A percentile compares a stretch with the other conserved stretches of the same genome.
Evolutionary conservation across 2,797 vertebrate species (phyloP).

Genomic region (Micropoecilia bifurca): DNA sequence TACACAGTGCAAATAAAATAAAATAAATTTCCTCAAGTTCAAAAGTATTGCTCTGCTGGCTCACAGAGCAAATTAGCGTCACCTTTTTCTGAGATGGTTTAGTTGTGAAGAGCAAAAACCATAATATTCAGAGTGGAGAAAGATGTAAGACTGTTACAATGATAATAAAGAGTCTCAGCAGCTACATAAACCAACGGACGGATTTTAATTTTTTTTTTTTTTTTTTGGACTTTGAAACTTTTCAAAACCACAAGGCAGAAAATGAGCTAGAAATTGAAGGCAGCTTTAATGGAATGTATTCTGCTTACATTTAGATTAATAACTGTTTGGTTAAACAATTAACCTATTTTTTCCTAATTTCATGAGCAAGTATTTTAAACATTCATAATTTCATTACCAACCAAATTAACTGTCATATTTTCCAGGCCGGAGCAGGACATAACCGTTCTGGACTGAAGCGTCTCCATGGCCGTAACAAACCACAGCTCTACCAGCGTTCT

Average conservation of each 20-base stretch:
- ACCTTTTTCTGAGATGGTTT: background rate
- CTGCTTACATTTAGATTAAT: background rate
- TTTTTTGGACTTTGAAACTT: background rate
- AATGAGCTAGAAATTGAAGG: background rate
- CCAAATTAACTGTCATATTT: background rate
- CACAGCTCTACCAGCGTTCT: constrained; percentile 17
- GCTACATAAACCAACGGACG: background rate
- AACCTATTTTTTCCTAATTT: background rate
- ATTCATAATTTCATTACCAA: background rate
- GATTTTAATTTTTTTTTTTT: background rate
- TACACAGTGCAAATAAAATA: no score
- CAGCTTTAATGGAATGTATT: background rate
- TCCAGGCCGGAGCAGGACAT: background rate
- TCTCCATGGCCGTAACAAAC: constrained; percentile 1
- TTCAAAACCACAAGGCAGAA: background rate
- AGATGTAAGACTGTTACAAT: background rate
- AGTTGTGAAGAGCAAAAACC: background rate
- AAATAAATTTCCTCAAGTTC: background rate
- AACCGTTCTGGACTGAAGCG: background rate
- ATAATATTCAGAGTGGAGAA: background rate
- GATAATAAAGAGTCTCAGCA: background rate
- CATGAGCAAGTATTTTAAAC: background rate
- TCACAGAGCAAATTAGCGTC: background rate
- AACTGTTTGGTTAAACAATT: background rate
- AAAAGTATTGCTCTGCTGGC: background rate